These are phyloP conservation scores for Plebejus melissa DNA, from an alignment of 2,888 invertebrate genomes.

Conservation along the genomic window DNA sequence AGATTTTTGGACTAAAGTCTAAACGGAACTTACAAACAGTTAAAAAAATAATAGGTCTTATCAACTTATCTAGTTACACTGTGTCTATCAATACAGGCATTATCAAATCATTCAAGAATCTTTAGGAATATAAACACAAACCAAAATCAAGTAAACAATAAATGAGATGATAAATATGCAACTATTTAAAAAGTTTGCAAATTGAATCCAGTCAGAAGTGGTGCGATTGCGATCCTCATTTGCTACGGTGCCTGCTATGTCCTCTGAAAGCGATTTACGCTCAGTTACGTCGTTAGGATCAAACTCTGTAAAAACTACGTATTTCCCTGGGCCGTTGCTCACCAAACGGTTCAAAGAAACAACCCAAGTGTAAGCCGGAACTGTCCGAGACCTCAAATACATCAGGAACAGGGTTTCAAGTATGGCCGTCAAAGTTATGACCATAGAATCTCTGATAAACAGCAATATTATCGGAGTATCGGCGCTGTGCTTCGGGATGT, in stretches of 20 bases:
- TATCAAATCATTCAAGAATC: conserved; percentile 38
- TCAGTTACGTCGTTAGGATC: conserved; percentile 54
- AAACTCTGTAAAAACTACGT: conserved; percentile 67
- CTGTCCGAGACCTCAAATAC: conserved; percentile 50
- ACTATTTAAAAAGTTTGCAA: conserved; percentile 63
- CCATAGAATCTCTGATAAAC: conserved; percentile 68
- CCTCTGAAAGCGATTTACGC: conserved; percentile 49
- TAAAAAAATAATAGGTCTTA: background rate
- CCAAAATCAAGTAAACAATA: conserved; percentile 58
- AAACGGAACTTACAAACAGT: background rate
- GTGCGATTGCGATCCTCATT: conserved; percentile 43
- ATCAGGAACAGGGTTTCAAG: conserved; percentile 59
- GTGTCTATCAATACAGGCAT: background rate
- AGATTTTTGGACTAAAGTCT: background rate
- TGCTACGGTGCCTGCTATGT: conserved; percentile 38
- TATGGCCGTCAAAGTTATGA: conserved; percentile 57
- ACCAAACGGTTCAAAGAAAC: conserved; percentile 52
- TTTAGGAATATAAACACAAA: conserved; percentile 58
- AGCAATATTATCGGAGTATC: conserved; percentile 77
- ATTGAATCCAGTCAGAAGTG: conserved; percentile 60
- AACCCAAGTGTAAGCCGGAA: conserved; percentile 59
- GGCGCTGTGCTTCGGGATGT: conserved; percentile 79
- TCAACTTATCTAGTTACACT: background rate
- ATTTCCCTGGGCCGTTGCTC: conserved; percentile 58
- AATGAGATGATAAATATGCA: conserved; percentile 51